Evolutionary conservation across 2,113 vertebrate species (phyloP).

Genomic region (Oxyura jamaicensis): DNA sequence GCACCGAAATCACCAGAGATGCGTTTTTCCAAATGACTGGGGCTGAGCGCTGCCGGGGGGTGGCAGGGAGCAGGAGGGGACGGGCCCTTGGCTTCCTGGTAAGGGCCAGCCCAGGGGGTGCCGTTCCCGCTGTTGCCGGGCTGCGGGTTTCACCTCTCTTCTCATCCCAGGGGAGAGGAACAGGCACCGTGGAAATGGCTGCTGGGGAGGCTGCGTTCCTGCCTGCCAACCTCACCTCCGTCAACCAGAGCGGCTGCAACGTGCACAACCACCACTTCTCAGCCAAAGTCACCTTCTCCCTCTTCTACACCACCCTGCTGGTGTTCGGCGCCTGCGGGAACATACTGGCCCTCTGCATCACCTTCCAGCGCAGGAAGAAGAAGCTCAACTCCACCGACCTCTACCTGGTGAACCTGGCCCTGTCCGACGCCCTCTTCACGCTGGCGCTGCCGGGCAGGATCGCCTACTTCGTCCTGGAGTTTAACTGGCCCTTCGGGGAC

Average conservation of each 20-base stretch:
- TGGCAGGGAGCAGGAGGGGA: background rate
- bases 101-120: background rate
- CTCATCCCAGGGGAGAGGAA: background rate
- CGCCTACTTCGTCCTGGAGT: conserved; percentile 80
- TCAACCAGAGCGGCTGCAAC: conserved; percentile 76
- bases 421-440: conserved; percentile 85
- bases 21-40: conserved; percentile 64
- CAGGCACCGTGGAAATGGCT: background rate
- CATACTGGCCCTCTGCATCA: conserved; percentile 81
- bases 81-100: background rate
- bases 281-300: conserved; percentile 75
- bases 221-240: conserved; percentile 19
- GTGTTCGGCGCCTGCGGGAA: conserved; percentile 81
- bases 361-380: conserved; percentile 77
- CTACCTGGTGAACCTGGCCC: conserved; percentile 84
- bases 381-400: conserved; percentile 85
- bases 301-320: conserved; percentile 81
- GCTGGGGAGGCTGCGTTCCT: background rate
- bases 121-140: background rate
- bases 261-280: conserved; percentile 73
- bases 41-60: background rate
- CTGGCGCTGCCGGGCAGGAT: conserved; percentile 82
- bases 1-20: conserved; percentile 32
- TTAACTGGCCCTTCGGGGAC: conserved; percentile 87
- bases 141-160: background rate